These are phyloP conservation scores for Pseudopipra pipra DNA, from an alignment of 2,113 vertebrate genomes.

Conservation along the genomic window DNA sequence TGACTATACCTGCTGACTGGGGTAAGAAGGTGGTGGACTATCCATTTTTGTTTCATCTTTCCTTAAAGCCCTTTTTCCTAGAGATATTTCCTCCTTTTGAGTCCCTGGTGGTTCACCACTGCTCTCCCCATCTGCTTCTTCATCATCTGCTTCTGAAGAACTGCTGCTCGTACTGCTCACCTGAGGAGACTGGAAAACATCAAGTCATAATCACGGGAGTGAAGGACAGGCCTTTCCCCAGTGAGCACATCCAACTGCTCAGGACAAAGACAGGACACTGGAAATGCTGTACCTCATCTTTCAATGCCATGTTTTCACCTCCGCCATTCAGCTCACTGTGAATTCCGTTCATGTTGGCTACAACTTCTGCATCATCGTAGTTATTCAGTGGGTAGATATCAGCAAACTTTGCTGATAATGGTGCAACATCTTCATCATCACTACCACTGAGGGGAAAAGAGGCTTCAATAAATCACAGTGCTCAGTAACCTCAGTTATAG, in stretches of 20 bases:
- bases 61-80: slow-evolving; percentile 71
- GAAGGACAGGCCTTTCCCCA: neutral
- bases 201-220: neutral
- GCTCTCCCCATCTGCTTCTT: slow-evolving; percentile 85
- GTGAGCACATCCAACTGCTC: neutral
- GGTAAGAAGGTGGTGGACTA: slow-evolving; percentile 84
- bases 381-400: slow-evolving; percentile 89
- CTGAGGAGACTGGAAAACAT: slow-evolving; percentile 81
- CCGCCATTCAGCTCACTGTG: slow-evolving; percentile 86
- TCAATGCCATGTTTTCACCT: slow-evolving; percentile 81
- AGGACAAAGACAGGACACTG: neutral
- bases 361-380: slow-evolving; percentile 82
- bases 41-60: slow-evolving; percentile 72
- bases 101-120: slow-evolving; percentile 78
- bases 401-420: slow-evolving; percentile 86
- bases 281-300: slow-evolving; percentile 80
- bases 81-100: slow-evolving; percentile 72
- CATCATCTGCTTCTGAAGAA: slow-evolving; percentile 93
- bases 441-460: slow-evolving; percentile 71
- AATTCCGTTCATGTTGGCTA: slow-evolving; percentile 87
- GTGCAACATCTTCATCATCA: slow-evolving; percentile 89
- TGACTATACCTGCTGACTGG: slow-evolving; percentile 78
- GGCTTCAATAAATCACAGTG: neutral
- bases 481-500: neutral
- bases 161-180: slow-evolving; percentile 91